Evolutionary conservation across 2,113 vertebrate genomes (phyloP).

Genomic region (Phycodurus eques): DNA sequence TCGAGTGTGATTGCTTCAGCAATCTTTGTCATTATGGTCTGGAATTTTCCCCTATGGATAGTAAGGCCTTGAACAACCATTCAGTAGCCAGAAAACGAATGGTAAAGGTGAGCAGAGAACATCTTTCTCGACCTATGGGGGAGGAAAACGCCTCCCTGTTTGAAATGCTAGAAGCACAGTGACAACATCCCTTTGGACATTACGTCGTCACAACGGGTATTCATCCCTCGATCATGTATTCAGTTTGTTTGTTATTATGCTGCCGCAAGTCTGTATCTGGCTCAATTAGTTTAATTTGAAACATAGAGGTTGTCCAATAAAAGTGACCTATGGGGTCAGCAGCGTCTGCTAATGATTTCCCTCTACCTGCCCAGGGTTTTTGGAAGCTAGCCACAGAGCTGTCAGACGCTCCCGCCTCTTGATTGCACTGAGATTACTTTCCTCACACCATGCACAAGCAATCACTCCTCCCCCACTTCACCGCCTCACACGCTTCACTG

Average conservation of each 20-base stretch:
- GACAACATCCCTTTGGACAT: constrained; percentile 21
- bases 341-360: constrained; percentile 59
- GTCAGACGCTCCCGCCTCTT: constrained; percentile 53
- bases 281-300: constrained; percentile 49
- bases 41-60: not conserved
- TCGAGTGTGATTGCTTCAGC: not conserved
- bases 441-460: constrained; percentile 58
- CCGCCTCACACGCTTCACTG: constrained; percentile 25
- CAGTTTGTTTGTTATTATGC: constrained; percentile 29
- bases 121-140: constrained; percentile 38
- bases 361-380: constrained; percentile 57
- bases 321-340: constrained; percentile 67
- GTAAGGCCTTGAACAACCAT: not conserved
- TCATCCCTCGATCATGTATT: constrained; percentile 10
- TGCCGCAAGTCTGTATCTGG: constrained; percentile 21
- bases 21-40: not conserved
- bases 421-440: constrained; percentile 70
- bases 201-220: constrained; percentile 22
- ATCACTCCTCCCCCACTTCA: constrained; percentile 55
- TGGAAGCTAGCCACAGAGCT: constrained; percentile 49
- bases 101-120: constrained; percentile 40
- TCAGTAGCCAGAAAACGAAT: constrained; percentile 16
- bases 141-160: constrained; percentile 52
- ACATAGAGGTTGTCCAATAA: constrained; percentile 61
- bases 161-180: constrained; percentile 50